Base-by-base conservation (phyloP, 2,797 vertebrate species). In the Prunella strophiata region DNA sequence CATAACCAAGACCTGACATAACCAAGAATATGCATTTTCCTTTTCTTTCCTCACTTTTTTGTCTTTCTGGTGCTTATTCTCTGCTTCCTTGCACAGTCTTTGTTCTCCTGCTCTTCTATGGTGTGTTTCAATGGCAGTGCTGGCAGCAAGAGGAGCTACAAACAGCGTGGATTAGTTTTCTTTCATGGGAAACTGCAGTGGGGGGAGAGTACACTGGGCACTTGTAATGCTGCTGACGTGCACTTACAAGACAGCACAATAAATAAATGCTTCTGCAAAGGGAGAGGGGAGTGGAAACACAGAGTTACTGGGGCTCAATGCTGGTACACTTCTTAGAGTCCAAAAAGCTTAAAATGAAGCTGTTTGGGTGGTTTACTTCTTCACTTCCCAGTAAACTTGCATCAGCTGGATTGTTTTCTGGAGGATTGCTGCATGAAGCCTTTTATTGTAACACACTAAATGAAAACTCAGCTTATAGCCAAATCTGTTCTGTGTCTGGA, bases 81-180 rank as follows among this genome's bases (percentile, higher is more conserved):
- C 26, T 0, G 5, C 88, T 93, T 87, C 62, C 62, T 78, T 76
- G 87, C 73, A 89, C 58, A n/a, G 50, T 26, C 93, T 94, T 97
- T 96, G 94, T 96, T 92, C 66, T 84, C 43, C 42, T 66, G 52
- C 66, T 66, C 45, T 89, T 84, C 71, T 91, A 11, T 81, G 40
- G 36, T 54, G 79, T 47, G 80, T 90, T 93, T 93, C 92, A 92
- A 16, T 73, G 74, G 74, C 51, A 13, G 21, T 65, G n/a, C 92
- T 91, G 91, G 86, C 87, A 88, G 70, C 48, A 50, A 85, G 79
- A 79, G 90, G 61, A 89, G 80, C 72, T 73, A 71, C 19, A 20
- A 85, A 72, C n/a, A 79, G 59, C 1, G 2, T 65, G 85, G 79
- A 74, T 77, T 72, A 43, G 71, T 72, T 10, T 65, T 90, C 61